Percentiles rank a stretch among this genome's conserved stretches.
These are phyloP conservation scores for Aphodius granarius DNA, from an alignment of 2,888 invertebrate genomes.

Conservation along the genomic window DNA sequence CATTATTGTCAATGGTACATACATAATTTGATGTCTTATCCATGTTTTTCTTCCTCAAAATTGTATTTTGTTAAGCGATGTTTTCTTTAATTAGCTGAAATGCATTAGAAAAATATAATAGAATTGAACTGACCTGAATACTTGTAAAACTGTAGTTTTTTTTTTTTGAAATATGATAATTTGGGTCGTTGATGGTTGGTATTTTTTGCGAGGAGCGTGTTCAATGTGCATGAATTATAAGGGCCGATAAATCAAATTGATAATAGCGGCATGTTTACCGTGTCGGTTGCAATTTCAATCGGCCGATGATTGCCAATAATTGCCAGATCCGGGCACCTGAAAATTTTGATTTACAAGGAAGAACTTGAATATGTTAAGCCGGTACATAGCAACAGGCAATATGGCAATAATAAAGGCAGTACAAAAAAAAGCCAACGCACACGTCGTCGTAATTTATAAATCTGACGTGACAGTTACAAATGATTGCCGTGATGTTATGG, in stretches of 20 bases:
- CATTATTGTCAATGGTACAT: no score
- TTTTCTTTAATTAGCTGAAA: no score
- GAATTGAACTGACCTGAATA: no score
- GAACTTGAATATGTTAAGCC: constrained; percentile 11
- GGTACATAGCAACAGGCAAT: not conserved
- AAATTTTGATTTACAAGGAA: not conserved
- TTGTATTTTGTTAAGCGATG: no score
- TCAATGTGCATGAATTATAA: constrained; percentile 9
- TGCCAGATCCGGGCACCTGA: constrained; percentile 4
- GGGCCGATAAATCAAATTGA: constrained; percentile 7
- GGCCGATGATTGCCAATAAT: constrained; percentile 11
- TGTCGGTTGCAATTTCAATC: constrained; percentile 6
- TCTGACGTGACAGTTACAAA: constrained; percentile 32
- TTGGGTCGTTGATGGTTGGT: no score
- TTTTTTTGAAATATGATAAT: no score
- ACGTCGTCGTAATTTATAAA: constrained; percentile 27
- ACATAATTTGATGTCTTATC: no score
- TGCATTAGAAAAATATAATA: no score
- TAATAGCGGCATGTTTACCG: constrained; percentile 5
- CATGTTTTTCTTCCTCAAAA: no score
- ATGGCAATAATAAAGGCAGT: not conserved
- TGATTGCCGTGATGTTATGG: constrained; percentile 27
- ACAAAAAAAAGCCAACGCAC: not conserved
- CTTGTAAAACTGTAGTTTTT: no score
- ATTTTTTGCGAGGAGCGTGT: no score